Percentiles rank a stretch among this genome's conserved stretches.
These are phyloP conservation scores for Eulemur coronatus DNA, from an alignment of 2,797 vertebrate genomes.

Conservation along the genomic window DNA sequence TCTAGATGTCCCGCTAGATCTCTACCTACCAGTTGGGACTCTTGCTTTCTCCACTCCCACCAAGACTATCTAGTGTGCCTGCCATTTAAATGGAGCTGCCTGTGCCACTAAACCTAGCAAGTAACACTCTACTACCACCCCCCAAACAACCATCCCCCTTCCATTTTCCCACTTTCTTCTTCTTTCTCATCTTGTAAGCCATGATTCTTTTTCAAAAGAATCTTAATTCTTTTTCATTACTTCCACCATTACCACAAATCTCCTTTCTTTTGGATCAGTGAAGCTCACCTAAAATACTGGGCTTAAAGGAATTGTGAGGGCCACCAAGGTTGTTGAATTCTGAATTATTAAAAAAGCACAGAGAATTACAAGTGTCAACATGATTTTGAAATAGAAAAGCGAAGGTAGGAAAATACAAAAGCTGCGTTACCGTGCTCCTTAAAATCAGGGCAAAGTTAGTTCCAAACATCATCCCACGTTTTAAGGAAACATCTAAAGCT, in stretches of 20 bases:
- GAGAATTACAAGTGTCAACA: background rate
- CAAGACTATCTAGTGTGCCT: background rate
- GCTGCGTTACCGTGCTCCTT: background rate
- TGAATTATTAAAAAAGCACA: background rate
- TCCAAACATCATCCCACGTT: background rate
- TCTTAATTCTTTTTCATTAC: background rate
- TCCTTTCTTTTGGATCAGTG: background rate
- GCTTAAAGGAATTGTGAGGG: background rate
- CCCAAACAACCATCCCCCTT: background rate
- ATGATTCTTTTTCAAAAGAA: background rate
- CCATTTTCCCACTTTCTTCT: background rate
- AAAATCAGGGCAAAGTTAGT: background rate
- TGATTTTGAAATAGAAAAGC: background rate
- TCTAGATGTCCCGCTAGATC: background rate
- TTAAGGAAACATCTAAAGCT: background rate
- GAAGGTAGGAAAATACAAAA: slow-evolving; percentile 7
- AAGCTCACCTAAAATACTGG: background rate
- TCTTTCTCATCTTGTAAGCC: background rate
- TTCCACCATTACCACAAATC: background rate
- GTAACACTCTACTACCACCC: no score
- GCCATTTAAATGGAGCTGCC: background rate
- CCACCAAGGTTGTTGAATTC: background rate
- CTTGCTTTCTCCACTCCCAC: background rate
- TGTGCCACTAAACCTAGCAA: background rate
- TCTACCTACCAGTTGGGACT: background rate